A percentile compares a stretch with the other conserved stretches of the same genome.
Conservation (phyloP, 2,113 vertebrate genomes). For the Tetrax tetrax region DNA sequence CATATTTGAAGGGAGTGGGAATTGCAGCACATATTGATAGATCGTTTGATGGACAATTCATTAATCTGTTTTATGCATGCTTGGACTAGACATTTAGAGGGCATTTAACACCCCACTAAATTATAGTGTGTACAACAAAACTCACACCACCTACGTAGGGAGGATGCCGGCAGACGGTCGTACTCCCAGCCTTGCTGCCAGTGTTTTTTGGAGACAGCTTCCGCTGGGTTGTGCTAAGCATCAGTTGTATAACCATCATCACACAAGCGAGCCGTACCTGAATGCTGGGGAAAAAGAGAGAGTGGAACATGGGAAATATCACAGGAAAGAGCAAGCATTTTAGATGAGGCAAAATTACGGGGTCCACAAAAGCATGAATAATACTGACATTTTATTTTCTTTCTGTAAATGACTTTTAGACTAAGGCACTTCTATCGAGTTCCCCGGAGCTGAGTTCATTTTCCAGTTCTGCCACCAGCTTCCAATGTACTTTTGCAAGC, state of each 20-base stretch:
- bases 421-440: background rate
- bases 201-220: background rate
- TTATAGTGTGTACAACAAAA: background rate
- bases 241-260: background rate
- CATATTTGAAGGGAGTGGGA: background rate
- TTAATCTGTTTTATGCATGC: background rate
- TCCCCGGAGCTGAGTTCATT: background rate
- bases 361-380: background rate
- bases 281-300: background rate
- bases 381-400: background rate
- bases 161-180: background rate
- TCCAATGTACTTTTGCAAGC: background rate
- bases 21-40: background rate
- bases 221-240: background rate
- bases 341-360: background rate
- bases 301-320: background rate
- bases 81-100: background rate
- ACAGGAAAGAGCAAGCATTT: constrained; percentile 2
- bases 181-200: background rate
- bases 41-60: background rate
- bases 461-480: background rate
- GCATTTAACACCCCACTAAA: background rate
- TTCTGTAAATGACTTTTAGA: background rate
- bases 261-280: background rate
- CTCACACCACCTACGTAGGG: background rate